phyloP scores from a whole-genome alignment of 2,888 invertebrate species.

The Dryomyza anilis region DNA sequence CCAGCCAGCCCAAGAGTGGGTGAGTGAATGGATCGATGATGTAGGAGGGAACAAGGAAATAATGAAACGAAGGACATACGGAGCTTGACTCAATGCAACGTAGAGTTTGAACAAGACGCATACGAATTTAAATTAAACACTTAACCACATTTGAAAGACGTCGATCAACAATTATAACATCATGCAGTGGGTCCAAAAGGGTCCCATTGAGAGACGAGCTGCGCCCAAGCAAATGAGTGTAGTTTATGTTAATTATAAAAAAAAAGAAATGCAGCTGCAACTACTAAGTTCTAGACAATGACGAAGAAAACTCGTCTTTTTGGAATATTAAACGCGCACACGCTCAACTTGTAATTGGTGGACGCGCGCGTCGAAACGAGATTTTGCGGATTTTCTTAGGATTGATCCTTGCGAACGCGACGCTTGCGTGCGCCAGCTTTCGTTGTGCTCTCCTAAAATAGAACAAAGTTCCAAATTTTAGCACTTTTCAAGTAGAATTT shows the following conservation, averaged over 20 bases:
- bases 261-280: conserved; percentile 6
- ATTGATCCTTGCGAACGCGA: conserved; percentile 55
- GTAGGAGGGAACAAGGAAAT: too few relatives aligned
- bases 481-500: too few relatives aligned
- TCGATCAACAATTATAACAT: too few relatives aligned
- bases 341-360: conserved; percentile 23
- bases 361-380: conserved; percentile 28
- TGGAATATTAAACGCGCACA: conserved; percentile 21
- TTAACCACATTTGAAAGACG: too few relatives aligned
- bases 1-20: not conserved
- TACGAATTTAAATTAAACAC: too few relatives aligned
- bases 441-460: conserved; percentile 42
- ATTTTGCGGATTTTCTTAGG: conserved; percentile 28
- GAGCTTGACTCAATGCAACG: not conserved
- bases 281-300: not conserved
- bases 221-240: not conserved
- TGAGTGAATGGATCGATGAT: not conserved
- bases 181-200: too few relatives aligned
- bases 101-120: not conserved
- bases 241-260: not conserved
- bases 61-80: too few relatives aligned
- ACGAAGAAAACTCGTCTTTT: conserved; percentile 21
- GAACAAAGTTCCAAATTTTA: not conserved
- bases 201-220: too few relatives aligned
- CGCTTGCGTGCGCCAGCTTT: conserved; percentile 52